Evolutionary conservation across 2,797 vertebrate species (phyloP), one percentile per base, ranked within the genome.

Genomic region (Cyclopterus lumpus): DNA sequence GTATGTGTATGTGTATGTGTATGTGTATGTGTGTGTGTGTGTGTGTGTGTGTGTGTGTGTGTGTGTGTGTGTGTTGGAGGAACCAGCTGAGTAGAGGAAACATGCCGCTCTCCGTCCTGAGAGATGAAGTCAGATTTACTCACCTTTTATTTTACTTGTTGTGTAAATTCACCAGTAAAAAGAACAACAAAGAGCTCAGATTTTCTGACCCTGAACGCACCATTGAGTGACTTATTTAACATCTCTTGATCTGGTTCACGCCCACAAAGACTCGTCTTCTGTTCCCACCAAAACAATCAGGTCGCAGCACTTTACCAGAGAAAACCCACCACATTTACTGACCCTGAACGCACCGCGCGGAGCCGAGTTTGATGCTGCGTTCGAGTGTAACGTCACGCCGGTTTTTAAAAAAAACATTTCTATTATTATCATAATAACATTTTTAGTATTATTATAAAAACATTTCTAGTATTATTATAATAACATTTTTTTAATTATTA

Each of bases 11-110:
- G 26, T 28, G 4, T 28, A 26, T 28, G 4, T 1, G 26, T 38
- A 9, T 10, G 34, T 36, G 34, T 36, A 34, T 8, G 34, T 57
- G 53, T 66, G 62, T 58, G 60, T 44, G 24, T 54, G 74, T 26
- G 63, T 48, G 59, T 64, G 67, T 53, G 60, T 77, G 61, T 53
- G 69, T 60, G 71, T 46, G 51, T 42, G 70, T 62, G 68, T 55
- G 49, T n/a, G 36, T 42, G 40, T 61, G 53, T 22, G 67, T 63
- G 64, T 61, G 48, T 11, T 24, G 57, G n/a, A 68, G 82, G 71
- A 83, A 83, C 83, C 81, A 75, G 82, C 89, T 84, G 80, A 84
- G 73, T 75, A 26, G 49, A 63, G 77, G 28, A 77, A 82, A 82
- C 34, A 1, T 40, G 2, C 5, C 6, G 10, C 68, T 32, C 51